Base-by-base conservation (phyloP, 2,797 vertebrate species). In the Eidolon dupreanum region DNA sequence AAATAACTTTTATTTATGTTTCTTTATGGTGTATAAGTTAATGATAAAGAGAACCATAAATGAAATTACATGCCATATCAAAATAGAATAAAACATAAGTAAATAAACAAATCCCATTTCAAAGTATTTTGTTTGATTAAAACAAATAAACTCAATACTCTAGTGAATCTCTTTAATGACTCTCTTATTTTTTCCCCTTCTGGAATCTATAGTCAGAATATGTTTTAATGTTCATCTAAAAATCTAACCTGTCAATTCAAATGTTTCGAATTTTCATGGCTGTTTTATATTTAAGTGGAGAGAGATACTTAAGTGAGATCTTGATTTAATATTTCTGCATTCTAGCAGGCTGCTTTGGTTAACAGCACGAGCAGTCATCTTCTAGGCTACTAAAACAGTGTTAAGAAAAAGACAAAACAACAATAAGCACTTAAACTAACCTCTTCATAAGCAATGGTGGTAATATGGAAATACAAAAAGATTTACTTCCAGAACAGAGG, bases 21-120 rank as follows among this genome's bases (percentile, higher is more conserved):
- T 88, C 83, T 51, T 77, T 92, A 9, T 31, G 65, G 33, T 59
- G 0, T 68, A 93, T 61, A 97, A 68, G 31, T 78, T 96, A 88
- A 82, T 73, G 26, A 97, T 36, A 96, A 90, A 96, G 51, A 66
- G 33, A 93, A 10, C 19, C 2, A 75, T 79, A 97, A 93, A 90
- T 68, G 49, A 97, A 97, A 96, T 24, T 63, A 3, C 1, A 71
- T 65, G 3, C 8, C 95, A 2, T 75, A 86, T 24, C 55, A 93
- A 41, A 92, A 96, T 6, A 93, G 4, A 88, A 97, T 89, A 24
- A 97, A 98, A 93, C 17, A 28, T 5, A 61, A 41, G 5, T 98
- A 79, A 89, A 89, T 59, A 87, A 88, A 38, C 15, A 88, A 92
- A 88, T 78, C 43, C 43, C 46, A 95, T 43, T 73, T 53, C 5